Evolutionary conservation across 2,797 vertebrate species (phyloP).

Genomic region (Lacerta agilis): DNA sequence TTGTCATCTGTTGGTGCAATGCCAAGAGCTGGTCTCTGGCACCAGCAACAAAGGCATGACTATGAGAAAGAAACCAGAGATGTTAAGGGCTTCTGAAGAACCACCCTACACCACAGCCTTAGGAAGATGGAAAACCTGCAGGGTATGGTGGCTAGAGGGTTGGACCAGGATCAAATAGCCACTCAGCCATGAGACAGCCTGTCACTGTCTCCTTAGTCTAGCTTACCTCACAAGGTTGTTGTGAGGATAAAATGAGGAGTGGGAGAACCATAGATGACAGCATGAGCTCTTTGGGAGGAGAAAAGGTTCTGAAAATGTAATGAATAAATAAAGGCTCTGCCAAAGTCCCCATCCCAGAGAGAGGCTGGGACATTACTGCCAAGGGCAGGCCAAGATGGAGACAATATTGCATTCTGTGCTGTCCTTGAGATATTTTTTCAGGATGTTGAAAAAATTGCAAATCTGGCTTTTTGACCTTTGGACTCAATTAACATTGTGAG

Average conservation of each 20-base stretch:
- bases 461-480: neutral
- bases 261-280: no score
- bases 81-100: neutral
- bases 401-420: neutral
- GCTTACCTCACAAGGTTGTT: no score
- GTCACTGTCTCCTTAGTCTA: no score
- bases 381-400: neutral
- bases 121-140: no score
- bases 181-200: no score
- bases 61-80: slow-evolving; percentile 52
- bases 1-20: slow-evolving; percentile 82
- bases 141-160: no score
- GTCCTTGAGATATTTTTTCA: neutral
- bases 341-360: neutral
- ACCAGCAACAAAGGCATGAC: slow-evolving; percentile 91
- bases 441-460: neutral
- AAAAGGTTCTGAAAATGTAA: no score
- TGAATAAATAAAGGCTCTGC: no score
- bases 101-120: neutral
- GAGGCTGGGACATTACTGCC: neutral
- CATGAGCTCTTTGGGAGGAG: no score
- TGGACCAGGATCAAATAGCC: no score
- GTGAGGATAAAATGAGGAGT: no score
- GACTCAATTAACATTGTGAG: neutral
- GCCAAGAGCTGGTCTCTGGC: slow-evolving; percentile 79